phyloP scores from a whole-genome alignment of 2,797 vertebrate genomes.

The Pelobates cultripes region DNA sequence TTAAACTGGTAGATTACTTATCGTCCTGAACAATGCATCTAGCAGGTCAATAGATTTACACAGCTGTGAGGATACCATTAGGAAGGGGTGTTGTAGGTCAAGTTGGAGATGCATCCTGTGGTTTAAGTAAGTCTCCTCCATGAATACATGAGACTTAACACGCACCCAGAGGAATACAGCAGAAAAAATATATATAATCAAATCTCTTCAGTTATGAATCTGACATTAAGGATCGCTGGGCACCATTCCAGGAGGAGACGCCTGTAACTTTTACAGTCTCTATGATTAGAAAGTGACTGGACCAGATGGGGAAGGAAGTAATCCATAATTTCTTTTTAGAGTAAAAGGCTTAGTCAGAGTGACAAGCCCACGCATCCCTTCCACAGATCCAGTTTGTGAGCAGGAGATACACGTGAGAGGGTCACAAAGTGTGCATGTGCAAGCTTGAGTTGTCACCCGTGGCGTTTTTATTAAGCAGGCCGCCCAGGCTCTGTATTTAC shows the following conservation, averaged over 20 bases:
- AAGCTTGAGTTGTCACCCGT: neutral
- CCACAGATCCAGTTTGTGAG: conserved; percentile 12
- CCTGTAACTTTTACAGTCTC: conserved; percentile 39
- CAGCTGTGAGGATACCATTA: neutral
- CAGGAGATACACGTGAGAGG: conserved; percentile 31
- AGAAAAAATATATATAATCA: neutral
- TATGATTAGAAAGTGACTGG: conserved; percentile 57
- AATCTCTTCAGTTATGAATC: neutral
- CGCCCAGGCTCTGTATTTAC: too few species aligned
- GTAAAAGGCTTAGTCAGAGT: conserved; percentile 42
- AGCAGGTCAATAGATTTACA: neutral
- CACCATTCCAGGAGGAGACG: conserved; percentile 42
- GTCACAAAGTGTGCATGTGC: neutral
- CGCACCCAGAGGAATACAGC: neutral
- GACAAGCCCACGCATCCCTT: conserved; percentile 39
- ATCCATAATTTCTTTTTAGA: conserved; percentile 37
- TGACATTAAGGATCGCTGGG: conserved; percentile 11
- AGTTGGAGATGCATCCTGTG: conserved; percentile 1
- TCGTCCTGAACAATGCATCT: neutral
- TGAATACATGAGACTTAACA: neutral
- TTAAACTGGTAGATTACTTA: neutral
- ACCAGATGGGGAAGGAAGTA: conserved; percentile 51
- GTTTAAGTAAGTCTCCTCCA: conserved; percentile 9
- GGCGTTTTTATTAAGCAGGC: too few species aligned
- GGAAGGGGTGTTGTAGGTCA: conserved; percentile 42